Percentiles rank a stretch among this genome's conserved stretches.
Conservation (phyloP, 2,797 vertebrate species). For the Champsocephalus gunnari region DNA sequence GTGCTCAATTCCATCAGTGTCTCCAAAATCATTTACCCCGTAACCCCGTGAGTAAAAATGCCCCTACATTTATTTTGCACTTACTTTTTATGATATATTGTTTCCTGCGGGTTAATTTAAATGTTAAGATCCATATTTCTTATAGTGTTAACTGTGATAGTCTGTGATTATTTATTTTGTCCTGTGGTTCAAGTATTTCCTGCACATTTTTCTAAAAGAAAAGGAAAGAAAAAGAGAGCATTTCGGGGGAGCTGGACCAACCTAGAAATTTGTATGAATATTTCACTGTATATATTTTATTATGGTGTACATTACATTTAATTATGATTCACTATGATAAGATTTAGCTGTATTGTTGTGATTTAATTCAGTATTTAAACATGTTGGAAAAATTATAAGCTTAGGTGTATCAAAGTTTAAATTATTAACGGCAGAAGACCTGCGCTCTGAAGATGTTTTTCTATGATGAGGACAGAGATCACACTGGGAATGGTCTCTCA, state of each 20-base stretch:
- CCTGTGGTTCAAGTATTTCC: slow-evolving; percentile 64
- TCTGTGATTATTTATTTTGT: slow-evolving; percentile 76
- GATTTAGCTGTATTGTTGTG: slow-evolving; percentile 88
- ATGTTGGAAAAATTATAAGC: slow-evolving; percentile 83
- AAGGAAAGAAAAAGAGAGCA: slow-evolving; percentile 80
- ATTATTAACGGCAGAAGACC: slow-evolving; percentile 78
- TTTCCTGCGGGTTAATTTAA: slow-evolving; percentile 63
- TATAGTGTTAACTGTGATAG: slow-evolving; percentile 69
- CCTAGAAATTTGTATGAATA: slow-evolving; percentile 84
- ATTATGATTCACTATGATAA: slow-evolving; percentile 86
- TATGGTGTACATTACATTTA: slow-evolving; percentile 88
- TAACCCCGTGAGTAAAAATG: slow-evolving; percentile 29
- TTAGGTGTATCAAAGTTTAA: slow-evolving; percentile 84
- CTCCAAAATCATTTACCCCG: slow-evolving; percentile 4
- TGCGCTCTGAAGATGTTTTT: slow-evolving; percentile 81
- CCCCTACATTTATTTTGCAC: slow-evolving; percentile 45
- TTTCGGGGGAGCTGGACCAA: slow-evolving; percentile 71
- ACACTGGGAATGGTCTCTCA: slow-evolving; percentile 75
- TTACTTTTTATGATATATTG: slow-evolving; percentile 41
- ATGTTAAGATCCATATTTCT: slow-evolving; percentile 63
- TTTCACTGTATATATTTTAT: slow-evolving; percentile 89
- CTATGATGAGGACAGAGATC: slow-evolving; percentile 77
- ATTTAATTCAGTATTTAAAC: slow-evolving; percentile 87
- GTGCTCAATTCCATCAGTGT: slow-evolving; percentile 62
- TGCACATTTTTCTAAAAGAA: slow-evolving; percentile 56